Evolutionary conservation across 2,888 invertebrate species (phyloP), one percentile per base, ranked within the genome.

Genomic region (Sesia apiformis): DNA sequence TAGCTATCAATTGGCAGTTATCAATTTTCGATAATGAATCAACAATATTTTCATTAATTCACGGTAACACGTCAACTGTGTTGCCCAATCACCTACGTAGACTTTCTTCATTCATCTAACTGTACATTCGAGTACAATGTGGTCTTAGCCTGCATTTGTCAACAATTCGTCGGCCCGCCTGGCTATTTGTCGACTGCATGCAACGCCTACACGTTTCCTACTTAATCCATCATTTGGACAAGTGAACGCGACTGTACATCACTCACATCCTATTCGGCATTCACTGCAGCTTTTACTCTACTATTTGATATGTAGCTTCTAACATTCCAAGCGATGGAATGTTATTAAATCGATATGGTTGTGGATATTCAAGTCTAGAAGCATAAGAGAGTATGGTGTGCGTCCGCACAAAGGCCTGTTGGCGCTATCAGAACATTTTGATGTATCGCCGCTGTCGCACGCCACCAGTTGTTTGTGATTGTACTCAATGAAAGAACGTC

Each of bases 111-210:
- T 57, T 55, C 57, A 57, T 57, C 57, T 46, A 46, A 46, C 46
- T 46, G 46, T 46, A 46, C 46, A 46, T n/a, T 46, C 46, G 46
- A 46, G 46, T 46, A 46, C 46, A 46, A 46, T 46, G 46, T 23
- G n/a, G 46, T 46, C 46, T 46, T 46, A 46, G 46, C 46, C 54
- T 60, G 58, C 60, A 59, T 59, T 59, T 59, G 58, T 58, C 60
- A 57, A 57, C 60, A 58, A 57, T 60, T 57, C 57, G 54, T 56
- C 57, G 52, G 49, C 51, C 49, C 43, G 46, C 46, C 56, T 58
- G 46, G 50, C 58, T 59, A 60, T 60, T 60, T 58, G 60, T 60
- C 53, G 56, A 57, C 52, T 58, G 57, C 57, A 57, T 54, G 56
- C 58, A 54, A 55, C 58, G 57, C 60, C 60, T 57, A 58, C 50